Percentiles rank a stretch among this genome's conserved stretches.
Conservation (phyloP, 2,113 vertebrate species). For the Corythornis cristatus region DNA sequence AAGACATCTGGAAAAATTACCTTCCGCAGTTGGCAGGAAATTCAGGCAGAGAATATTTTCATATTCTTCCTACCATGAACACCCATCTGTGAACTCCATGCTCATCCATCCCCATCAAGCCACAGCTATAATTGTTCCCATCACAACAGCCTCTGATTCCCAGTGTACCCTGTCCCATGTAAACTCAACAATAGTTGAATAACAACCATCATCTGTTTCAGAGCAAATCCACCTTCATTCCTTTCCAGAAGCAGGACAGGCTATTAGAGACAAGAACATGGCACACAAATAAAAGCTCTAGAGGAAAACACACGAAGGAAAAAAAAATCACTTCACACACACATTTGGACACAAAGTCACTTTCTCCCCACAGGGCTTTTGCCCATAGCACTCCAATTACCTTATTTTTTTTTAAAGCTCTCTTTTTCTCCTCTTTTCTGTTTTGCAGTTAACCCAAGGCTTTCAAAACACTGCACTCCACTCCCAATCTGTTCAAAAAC, state of each 20-base stretch:
- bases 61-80: neutral
- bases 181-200: neutral
- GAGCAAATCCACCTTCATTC: neutral
- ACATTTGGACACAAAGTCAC: neutral
- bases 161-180: neutral
- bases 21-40: neutral
- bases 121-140: neutral
- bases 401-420: neutral
- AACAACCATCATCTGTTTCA: slow-evolving; percentile 2
- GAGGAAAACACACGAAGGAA: neutral
- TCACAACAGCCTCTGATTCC: neutral
- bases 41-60: neutral
- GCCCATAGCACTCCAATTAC: neutral
- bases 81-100: neutral
- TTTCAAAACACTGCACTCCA: too few relatives aligned
- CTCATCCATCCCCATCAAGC: neutral
- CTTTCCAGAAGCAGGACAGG: neutral
- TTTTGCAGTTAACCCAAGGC: neutral
- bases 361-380: neutral
- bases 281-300: neutral
- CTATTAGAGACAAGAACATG: neutral
- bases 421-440: neutral
- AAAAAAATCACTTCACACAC: neutral
- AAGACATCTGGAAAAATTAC: neutral
- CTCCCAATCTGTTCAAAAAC: too few relatives aligned